These are phyloP conservation scores for Scaptomyza flava DNA, from an alignment of 2,888 invertebrate genomes.

Conservation along the genomic window DNA sequence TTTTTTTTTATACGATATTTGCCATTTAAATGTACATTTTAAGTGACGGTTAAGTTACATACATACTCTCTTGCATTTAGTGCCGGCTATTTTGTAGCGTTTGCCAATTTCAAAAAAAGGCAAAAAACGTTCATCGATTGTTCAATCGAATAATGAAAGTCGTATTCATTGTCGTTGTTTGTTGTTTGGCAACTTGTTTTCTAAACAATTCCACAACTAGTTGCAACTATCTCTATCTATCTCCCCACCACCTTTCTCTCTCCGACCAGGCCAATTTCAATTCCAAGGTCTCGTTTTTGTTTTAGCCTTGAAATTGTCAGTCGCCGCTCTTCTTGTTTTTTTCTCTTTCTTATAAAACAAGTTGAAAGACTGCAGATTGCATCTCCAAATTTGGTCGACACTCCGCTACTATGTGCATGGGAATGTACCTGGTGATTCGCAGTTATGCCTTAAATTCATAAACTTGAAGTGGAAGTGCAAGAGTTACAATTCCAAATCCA, in stretches of 20 bases:
- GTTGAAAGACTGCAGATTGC: conserved; percentile 5
- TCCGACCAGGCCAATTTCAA: conserved; percentile 22
- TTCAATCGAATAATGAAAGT: conserved; percentile 75
- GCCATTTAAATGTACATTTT: conserved; percentile 33
- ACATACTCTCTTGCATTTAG: conserved; percentile 21
- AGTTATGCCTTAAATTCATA: conserved; percentile 34
- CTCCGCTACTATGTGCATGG: neutral
- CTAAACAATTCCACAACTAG: conserved; percentile 34
- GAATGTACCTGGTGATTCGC: conserved; percentile 29
- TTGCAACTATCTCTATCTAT: conserved; percentile 9
- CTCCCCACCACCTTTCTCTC: neutral
- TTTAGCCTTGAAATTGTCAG: conserved; percentile 47
- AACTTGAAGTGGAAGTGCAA: conserved; percentile 16
- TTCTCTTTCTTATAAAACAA: conserved; percentile 27
- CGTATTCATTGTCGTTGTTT: conserved; percentile 10
- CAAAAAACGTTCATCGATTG: conserved; percentile 54
- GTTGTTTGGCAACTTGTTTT: conserved; percentile 54
- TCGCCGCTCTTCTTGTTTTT: conserved; percentile 21
- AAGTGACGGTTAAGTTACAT: too few species aligned
- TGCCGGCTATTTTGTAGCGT: conserved; percentile 49
- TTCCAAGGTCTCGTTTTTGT: conserved; percentile 24
- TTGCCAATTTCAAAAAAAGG: conserved; percentile 47
- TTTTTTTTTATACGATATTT: conserved; percentile 61
- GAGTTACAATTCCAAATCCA: conserved; percentile 7
- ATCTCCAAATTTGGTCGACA: conserved; percentile 29